phyloP scores from a whole-genome alignment of 2,797 vertebrate genomes.

The Hypotaenidia philippensis region DNA sequence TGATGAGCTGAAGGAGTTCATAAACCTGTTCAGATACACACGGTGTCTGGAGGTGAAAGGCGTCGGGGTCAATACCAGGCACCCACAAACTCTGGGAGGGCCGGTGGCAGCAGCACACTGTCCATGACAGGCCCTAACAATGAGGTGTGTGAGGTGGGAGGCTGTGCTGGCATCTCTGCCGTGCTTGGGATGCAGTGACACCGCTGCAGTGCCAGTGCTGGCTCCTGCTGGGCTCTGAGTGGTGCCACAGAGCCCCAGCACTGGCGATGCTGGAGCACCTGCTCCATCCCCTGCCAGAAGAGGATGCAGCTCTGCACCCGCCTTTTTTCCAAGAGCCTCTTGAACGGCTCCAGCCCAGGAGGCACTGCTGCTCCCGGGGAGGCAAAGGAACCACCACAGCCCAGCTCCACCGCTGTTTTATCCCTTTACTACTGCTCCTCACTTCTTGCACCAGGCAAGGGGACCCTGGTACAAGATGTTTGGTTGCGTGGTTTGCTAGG shows the following conservation, averaged over 20 bases:
- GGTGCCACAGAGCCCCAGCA: not conserved
- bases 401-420: not conserved
- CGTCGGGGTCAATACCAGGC: no score
- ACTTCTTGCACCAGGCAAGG: not conserved
- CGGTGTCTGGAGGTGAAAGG: no score
- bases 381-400: not conserved
- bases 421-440: not conserved
- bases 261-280: not conserved
- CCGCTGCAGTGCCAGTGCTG: not conserved
- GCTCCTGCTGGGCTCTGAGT: not conserved
- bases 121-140: no score
- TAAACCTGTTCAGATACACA: no score
- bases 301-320: not conserved
- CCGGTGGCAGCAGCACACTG: no score
- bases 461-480: no score
- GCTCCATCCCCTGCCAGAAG: not conserved
- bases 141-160: not conserved
- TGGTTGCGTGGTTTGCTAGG: fast-evolving
- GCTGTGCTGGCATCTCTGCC: not conserved
- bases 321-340: not conserved
- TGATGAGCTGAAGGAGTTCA: no score
- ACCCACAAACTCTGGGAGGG: no score
- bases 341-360: not conserved
- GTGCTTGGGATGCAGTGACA: fast-evolving
- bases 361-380: not conserved